Evolutionary conservation across 2,888 invertebrate genomes (phyloP), one percentile per base, ranked within the genome.

Genomic region (Lutraria lutraria): DNA sequence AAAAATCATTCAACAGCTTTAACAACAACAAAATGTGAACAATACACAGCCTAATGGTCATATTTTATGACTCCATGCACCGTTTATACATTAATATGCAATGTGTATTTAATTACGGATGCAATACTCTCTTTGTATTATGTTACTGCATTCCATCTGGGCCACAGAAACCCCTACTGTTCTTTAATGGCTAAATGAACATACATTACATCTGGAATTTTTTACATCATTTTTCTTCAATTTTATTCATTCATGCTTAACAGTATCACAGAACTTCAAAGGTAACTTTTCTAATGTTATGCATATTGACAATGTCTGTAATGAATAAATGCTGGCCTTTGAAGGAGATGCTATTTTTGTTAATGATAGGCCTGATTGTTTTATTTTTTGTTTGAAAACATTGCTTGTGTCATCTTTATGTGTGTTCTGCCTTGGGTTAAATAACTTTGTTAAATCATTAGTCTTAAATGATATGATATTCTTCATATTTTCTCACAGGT

Each of bases 101-200:
- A 34, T 76, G 34, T 76, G 76, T 76, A 31, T 76, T 76, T 76
- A 76, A 76, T 76, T 31, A 76, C 16, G 15, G 34, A 76, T 76
- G 34, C 31, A 76, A 34, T 76, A 19, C 1, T 3, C 19, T 76
- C 16, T 31, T 76, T 76, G 34, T 16, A 19, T 76, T 76, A 2
- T 34, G 31, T 31, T 76, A 15, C 19, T 2, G 15, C 31, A 19
- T 25, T 34, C 76, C 76, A 6, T 76, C 76, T 76, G 76, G 76
- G 3, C 76, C 76, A 76, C 29, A 76, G 15, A 31, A 34, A 31
- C 76, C 31, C 76, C 76, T 16, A 13, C 19, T 13, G 34, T 76
- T 3, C 34, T 31, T 76, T 76, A 31, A 76, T 76, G 34, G 76
- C 34, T 34, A 76, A 76, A 76, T 76, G 76, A 31, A 21, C 76